A percentile compares a stretch with the other conserved stretches of the same genome.
Conservation (phyloP, 2,888 invertebrate genomes). For the Synergus umbraculus region DNA sequence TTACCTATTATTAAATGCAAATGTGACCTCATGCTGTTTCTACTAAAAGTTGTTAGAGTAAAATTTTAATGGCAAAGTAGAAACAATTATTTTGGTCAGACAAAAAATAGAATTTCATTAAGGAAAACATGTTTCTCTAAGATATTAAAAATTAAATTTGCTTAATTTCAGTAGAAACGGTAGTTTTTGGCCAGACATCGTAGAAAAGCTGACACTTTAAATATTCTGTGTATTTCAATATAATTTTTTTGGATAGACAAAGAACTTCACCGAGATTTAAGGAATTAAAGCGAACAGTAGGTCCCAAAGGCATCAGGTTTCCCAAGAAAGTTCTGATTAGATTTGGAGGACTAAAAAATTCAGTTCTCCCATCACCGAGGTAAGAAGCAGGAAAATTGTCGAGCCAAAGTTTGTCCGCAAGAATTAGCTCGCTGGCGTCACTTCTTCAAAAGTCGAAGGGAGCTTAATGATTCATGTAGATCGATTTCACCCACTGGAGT, state of each 20-base stretch:
- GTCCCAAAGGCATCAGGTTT: background rate
- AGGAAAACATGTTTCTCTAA: too few species aligned
- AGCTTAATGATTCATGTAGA: constrained; percentile 1
- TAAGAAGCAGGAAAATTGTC: background rate
- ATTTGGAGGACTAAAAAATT: background rate
- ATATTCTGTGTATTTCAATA: too few species aligned
- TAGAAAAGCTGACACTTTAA: too few species aligned
- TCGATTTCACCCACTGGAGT: background rate
- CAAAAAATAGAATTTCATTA: too few species aligned
- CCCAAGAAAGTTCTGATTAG: background rate
- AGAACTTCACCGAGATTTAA: too few species aligned
- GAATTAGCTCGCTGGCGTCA: background rate
- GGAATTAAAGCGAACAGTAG: background rate
- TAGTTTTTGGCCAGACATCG: too few species aligned
- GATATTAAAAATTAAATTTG: too few species aligned
- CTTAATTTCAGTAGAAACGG: too few species aligned
- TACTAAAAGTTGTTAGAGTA: background rate
- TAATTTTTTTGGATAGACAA: too few species aligned
- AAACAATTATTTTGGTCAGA: too few species aligned
- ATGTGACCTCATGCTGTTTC: background rate
- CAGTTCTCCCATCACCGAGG: background rate
- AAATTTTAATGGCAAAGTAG: background rate
- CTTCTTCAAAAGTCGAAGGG: background rate
- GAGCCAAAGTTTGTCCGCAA: background rate
- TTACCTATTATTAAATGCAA: constrained; percentile 44